phyloP scores from a whole-genome alignment of 2,797 vertebrate species.

The Macropus fuliginosus region DNA sequence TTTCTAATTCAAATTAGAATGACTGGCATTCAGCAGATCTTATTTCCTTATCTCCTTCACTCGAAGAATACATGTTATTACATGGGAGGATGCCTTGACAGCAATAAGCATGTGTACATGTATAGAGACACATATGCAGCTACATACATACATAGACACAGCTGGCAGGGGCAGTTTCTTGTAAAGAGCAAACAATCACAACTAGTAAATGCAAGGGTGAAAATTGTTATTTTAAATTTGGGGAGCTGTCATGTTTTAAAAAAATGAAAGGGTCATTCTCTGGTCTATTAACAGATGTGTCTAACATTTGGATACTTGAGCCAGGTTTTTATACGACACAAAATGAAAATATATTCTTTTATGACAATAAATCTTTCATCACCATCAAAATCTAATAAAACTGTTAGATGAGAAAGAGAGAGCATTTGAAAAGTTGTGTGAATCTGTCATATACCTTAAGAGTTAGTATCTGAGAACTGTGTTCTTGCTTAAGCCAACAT shows the following conservation, averaged over 20 bases:
- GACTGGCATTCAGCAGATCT: conserved; percentile 32
- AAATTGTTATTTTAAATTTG: conserved; percentile 75
- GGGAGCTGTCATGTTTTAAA: conserved; percentile 76
- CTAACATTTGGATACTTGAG: conserved; percentile 73
- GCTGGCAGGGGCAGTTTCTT: neutral
- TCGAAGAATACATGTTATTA: conserved; percentile 18
- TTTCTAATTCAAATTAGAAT: conserved; percentile 52
- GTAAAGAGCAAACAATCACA: conserved; percentile 68
- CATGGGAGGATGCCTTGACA: conserved; percentile 12
- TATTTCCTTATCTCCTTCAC: neutral
- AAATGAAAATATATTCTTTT: conserved; percentile 81
- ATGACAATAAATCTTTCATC: conserved; percentile 84
- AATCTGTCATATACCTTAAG: conserved; percentile 79
- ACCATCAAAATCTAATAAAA: conserved; percentile 81
- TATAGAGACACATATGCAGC: neutral
- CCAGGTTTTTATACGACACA: conserved; percentile 74
- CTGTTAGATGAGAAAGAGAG: conserved; percentile 80
- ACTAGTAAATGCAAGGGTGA: conserved; percentile 61
- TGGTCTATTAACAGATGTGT: conserved; percentile 81
- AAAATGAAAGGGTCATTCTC: conserved; percentile 71
- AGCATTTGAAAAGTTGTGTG: conserved; percentile 81
- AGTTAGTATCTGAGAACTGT: conserved; percentile 78
- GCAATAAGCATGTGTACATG: neutral
- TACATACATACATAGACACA: conserved; percentile 50
- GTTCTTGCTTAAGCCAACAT: conserved; percentile 70